Percentiles rank a stretch among this genome's conserved stretches.
These are phyloP conservation scores for Gobio occitaniae DNA, from an alignment of 2,797 vertebrate genomes.

Conservation along the genomic window DNA sequence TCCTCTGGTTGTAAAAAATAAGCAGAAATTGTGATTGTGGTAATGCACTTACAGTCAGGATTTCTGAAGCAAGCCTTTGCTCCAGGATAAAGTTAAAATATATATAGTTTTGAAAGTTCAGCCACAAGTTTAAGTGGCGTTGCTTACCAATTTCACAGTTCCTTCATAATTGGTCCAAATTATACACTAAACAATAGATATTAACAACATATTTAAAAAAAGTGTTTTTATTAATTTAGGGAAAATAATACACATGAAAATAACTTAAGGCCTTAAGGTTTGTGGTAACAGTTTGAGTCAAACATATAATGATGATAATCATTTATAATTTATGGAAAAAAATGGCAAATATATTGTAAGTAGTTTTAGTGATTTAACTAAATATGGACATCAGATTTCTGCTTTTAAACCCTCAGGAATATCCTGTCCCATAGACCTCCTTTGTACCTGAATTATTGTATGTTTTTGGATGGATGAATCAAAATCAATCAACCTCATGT, in stretches of 20 bases:
- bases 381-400: background rate
- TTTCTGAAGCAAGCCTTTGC: constrained; percentile 1
- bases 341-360: background rate
- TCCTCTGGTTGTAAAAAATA: background rate
- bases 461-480: background rate
- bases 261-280: background rate
- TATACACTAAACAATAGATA: background rate
- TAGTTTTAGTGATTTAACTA: background rate
- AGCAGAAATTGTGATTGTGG: background rate
- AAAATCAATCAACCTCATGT: background rate
- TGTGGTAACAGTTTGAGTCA: background rate
- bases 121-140: background rate
- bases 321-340: background rate
- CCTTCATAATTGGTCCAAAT: background rate
- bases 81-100: background rate
- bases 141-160: background rate
- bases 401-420: background rate
- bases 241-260: background rate
- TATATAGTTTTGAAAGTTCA: background rate
- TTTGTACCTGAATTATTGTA: too few relatives aligned
- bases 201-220: background rate
- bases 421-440: background rate
- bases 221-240: too few relatives aligned
- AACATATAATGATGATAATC: background rate
- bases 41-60: background rate